These are phyloP conservation scores for Gila robusta DNA, from an alignment of 2,797 vertebrate genomes.

Conservation along the genomic window DNA sequence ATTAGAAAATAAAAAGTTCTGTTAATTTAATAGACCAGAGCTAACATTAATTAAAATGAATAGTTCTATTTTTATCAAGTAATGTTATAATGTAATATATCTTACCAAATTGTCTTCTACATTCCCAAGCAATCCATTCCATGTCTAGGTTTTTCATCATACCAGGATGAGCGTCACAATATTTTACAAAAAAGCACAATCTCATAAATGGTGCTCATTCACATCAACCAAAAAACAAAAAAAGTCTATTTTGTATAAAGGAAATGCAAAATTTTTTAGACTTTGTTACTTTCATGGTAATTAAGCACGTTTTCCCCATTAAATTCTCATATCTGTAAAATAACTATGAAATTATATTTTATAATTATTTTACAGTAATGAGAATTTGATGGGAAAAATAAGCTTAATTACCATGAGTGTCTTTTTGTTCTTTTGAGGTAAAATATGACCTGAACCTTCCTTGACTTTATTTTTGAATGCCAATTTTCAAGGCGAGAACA, in stretches of 20 bases:
- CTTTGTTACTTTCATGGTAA: background rate
- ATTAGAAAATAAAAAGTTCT: background rate
- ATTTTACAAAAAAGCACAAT: constrained; percentile 1
- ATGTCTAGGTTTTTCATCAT: background rate
- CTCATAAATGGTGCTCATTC: background rate
- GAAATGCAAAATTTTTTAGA: too few relatives aligned
- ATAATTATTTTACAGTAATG: too few relatives aligned
- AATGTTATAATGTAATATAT: background rate
- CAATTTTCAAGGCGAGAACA: background rate
- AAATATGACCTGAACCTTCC: background rate
- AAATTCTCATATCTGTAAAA: background rate
- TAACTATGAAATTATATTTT: background rate
- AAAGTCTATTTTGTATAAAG: background rate
- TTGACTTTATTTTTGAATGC: background rate
- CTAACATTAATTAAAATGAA: background rate
- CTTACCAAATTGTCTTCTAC: background rate
- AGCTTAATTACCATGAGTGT: too few relatives aligned
- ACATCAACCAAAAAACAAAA: background rate
- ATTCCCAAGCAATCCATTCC: background rate
- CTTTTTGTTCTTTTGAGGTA: too few relatives aligned
- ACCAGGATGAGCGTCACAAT: background rate
- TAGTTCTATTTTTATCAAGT: background rate
- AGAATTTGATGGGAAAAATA: too few relatives aligned
- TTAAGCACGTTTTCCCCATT: background rate
- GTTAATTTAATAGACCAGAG: background rate